A percentile compares a stretch with the other conserved stretches of the same genome.
These are phyloP conservation scores for Staurois parvus DNA, from an alignment of 2,797 vertebrate species.

Conservation along the genomic window DNA sequence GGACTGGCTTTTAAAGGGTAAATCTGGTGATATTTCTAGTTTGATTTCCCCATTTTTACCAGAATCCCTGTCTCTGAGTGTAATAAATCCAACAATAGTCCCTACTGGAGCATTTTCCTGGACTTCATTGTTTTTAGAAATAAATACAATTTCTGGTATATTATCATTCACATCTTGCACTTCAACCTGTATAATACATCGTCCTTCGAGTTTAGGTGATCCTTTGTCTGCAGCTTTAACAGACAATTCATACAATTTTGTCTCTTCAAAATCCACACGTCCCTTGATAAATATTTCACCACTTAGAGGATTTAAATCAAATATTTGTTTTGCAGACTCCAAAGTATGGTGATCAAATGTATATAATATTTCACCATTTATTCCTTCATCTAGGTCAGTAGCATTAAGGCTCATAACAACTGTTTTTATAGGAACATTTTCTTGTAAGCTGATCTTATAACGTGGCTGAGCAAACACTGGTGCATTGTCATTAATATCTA, in stretches of 20 bases:
- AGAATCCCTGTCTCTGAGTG: conserved; percentile 86
- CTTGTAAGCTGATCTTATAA: conserved; percentile 70
- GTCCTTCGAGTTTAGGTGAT: conserved; percentile 89
- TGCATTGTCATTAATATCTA: conserved; percentile 46
- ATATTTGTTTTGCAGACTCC: conserved; percentile 65
- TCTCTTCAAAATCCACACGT: conserved; percentile 57
- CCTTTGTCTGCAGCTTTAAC: conserved; percentile 45
- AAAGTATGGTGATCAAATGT: conserved; percentile 71
- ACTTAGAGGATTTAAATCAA: conserved; percentile 64
- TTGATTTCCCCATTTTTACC: conserved; percentile 86
- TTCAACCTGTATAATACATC: conserved; percentile 89
- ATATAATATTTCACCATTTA: conserved; percentile 75
- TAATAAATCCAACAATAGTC: conserved; percentile 90
- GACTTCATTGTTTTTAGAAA: conserved; percentile 84
- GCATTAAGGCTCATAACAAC: conserved; percentile 67
- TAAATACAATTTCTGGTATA: conserved; percentile 86
- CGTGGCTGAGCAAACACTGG: conserved; percentile 15
- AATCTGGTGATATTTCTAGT: conserved; percentile 78
- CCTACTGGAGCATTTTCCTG: conserved; percentile 83
- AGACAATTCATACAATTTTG: conserved; percentile 57
- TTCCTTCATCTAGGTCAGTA: conserved; percentile 71
- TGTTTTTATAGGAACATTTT: conserved; percentile 66
- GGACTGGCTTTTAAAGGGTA: conserved; percentile 87
- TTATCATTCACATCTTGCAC: conserved; percentile 92
- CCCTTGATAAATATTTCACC: conserved; percentile 67